Conservation (phyloP, 2,113 vertebrate genomes). For the Psittacula cyanocephala region DNA sequence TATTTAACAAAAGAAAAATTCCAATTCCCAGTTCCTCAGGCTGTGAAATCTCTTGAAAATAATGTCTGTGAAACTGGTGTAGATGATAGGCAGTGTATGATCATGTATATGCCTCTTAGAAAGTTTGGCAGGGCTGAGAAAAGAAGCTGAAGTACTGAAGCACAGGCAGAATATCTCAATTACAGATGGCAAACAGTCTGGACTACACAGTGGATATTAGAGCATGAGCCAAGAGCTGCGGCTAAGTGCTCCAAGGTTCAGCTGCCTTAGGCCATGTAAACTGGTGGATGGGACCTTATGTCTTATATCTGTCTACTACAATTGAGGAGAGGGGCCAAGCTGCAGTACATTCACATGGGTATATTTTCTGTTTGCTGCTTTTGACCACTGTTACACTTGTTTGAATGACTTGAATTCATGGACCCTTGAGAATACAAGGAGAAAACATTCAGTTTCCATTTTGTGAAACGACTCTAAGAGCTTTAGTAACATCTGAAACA, state of each 20-base stretch:
- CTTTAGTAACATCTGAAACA: not conserved
- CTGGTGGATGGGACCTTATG: not conserved
- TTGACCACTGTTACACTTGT: rapidly evolving
- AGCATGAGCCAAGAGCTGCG: not conserved
- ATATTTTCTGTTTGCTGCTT: not conserved
- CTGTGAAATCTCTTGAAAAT: not conserved
- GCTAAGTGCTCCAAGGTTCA: not conserved
- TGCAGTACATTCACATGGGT: not conserved
- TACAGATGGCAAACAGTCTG: not conserved
- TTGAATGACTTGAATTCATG: not conserved
- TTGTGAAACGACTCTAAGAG: not conserved
- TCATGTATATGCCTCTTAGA: not conserved
- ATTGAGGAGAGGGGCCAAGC: not conserved
- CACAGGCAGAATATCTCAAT: not conserved
- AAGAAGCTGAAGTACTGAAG: not conserved
- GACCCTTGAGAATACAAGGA: not conserved
- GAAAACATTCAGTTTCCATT: not conserved
- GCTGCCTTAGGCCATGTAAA: not conserved
- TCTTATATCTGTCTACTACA: not conserved
- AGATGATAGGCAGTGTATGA: not conserved
- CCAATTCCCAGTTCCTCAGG: not conserved
- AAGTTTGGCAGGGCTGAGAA: not conserved
- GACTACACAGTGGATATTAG: rapidly evolving
- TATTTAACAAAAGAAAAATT: not conserved
- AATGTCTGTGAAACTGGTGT: not conserved